Evolutionary conservation across 53 echinoderm and acorn worm species (phyloP).

Genomic region (Temnopleurus reevesii): DNA sequence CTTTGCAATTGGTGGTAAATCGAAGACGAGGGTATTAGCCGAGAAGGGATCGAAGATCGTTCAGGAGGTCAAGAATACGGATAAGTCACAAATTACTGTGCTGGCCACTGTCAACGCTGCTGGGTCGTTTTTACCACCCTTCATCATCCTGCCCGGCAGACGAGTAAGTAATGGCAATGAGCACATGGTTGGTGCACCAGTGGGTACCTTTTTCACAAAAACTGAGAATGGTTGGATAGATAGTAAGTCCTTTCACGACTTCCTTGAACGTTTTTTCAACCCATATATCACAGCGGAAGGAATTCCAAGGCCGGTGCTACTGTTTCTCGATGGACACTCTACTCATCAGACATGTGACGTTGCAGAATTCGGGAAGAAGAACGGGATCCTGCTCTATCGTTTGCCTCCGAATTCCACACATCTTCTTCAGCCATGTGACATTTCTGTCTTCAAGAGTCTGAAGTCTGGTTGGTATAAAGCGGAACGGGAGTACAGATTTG

Average conservation of each 20-base stretch:
- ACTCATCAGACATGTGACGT: slow-evolving; percentile 23
- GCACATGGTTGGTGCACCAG: background rate
- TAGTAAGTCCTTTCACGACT: slow-evolving; percentile 11
- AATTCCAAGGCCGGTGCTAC: background rate
- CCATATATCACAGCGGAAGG: background rate
- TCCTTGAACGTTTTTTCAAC: background rate
- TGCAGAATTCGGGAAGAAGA: background rate
- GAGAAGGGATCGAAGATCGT: background rate
- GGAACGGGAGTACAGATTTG: background rate
- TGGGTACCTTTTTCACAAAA: background rate
- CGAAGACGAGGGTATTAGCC: background rate
- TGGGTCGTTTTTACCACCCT: slow-evolving; percentile 21
- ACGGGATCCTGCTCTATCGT: slow-evolving; percentile 1
- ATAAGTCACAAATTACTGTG: slow-evolving; percentile 18
- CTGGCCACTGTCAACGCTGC: slow-evolving; percentile 3
- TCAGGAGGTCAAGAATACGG: background rate
- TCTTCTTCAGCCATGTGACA: slow-evolving; percentile 15
- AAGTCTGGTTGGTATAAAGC: background rate
- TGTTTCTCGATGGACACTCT: slow-evolving; percentile 43
- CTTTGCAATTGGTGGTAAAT: background rate
- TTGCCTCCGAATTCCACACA: slow-evolving; percentile 16
- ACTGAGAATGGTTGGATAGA: slow-evolving; percentile 50
- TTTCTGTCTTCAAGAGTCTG: background rate
- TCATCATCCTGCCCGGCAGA: background rate
- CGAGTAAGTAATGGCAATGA: no score